Conservation (phyloP, 2,113 vertebrate genomes). For the Elephantulus edwardii region DNA sequence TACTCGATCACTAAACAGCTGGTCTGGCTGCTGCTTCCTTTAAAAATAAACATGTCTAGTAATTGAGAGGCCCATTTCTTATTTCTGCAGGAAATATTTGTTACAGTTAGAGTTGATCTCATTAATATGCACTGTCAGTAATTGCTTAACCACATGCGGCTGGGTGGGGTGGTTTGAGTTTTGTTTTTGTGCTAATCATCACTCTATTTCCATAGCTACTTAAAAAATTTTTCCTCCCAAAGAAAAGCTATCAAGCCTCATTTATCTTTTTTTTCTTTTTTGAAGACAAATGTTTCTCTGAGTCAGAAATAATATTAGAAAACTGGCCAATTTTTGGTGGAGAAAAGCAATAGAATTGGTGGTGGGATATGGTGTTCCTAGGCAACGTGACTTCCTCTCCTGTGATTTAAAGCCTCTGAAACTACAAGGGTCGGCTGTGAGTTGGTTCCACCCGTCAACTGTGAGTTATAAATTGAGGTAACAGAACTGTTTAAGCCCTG, state of each 20-base stretch:
- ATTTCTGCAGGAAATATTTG: neutral
- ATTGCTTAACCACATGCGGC: neutral
- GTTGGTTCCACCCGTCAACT: too few species aligned
- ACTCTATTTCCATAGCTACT: neutral
- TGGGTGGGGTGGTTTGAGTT: too few species aligned
- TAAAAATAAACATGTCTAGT: neutral
- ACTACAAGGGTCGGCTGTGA: too few species aligned
- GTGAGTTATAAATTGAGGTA: too few species aligned
- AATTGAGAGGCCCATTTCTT: neutral
- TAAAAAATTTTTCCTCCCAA: neutral
- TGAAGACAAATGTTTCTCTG: neutral
- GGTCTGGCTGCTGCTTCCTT: neutral
- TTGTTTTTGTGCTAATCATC: neutral
- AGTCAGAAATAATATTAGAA: neutral
- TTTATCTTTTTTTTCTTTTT: neutral
- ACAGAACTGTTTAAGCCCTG: neutral
- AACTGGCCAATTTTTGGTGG: neutral
- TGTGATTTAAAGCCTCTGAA: too few species aligned
- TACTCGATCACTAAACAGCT: neutral
- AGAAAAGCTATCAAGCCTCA: neutral
- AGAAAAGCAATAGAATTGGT: neutral
- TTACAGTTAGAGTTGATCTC: neutral
- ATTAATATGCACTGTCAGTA: neutral
- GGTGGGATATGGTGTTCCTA: neutral
- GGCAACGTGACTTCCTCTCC: neutral